Conservation (phyloP, 1,140 invertebrate species). For the Eumaeus atala region DNA sequence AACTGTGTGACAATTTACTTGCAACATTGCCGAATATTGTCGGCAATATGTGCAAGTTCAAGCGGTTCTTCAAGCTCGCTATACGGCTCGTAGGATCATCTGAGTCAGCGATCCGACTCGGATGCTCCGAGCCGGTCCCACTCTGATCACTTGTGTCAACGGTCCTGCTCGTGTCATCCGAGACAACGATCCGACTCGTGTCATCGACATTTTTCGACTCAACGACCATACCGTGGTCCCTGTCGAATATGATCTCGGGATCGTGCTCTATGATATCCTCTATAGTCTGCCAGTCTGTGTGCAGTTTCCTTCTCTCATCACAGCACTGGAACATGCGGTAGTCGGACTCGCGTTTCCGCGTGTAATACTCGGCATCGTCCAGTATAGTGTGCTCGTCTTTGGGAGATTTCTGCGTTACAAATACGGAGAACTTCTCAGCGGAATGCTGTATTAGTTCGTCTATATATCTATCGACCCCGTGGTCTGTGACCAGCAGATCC, state of each 20-base stretch:
- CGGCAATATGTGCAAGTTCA: slow-evolving; percentile 37
- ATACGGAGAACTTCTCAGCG: slow-evolving; percentile 53
- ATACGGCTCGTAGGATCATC: not conserved
- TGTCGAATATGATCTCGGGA: slow-evolving; percentile 65
- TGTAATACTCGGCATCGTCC: slow-evolving; percentile 56
- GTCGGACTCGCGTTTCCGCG: slow-evolving; percentile 59
- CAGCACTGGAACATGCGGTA: slow-evolving; percentile 62
- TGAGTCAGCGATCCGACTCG: slow-evolving; percentile 3
- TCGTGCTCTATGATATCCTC: slow-evolving; percentile 66
- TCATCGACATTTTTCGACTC: slow-evolving; percentile 29
- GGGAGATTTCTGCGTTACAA: slow-evolving; percentile 34
- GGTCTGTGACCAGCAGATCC: no score
- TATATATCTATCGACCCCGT: slow-evolving; percentile 26
- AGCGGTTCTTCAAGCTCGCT: slow-evolving; percentile 26
- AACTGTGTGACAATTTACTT: slow-evolving; percentile 37
- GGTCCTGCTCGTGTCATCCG: slow-evolving; percentile 22
- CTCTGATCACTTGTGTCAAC: not conserved
- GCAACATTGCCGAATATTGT: slow-evolving; percentile 42
- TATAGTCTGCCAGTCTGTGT: slow-evolving; percentile 58
- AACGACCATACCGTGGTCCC: slow-evolving; percentile 49
- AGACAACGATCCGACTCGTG: slow-evolving; percentile 5
- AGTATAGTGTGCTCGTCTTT: slow-evolving; percentile 54
- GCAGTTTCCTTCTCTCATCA: slow-evolving; percentile 39
- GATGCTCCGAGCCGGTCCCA: not conserved
- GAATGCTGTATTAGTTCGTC: slow-evolving; percentile 54